Evolutionary conservation across 2,113 vertebrate species (phyloP).

Genomic region (Callorhinus ursinus): DNA sequence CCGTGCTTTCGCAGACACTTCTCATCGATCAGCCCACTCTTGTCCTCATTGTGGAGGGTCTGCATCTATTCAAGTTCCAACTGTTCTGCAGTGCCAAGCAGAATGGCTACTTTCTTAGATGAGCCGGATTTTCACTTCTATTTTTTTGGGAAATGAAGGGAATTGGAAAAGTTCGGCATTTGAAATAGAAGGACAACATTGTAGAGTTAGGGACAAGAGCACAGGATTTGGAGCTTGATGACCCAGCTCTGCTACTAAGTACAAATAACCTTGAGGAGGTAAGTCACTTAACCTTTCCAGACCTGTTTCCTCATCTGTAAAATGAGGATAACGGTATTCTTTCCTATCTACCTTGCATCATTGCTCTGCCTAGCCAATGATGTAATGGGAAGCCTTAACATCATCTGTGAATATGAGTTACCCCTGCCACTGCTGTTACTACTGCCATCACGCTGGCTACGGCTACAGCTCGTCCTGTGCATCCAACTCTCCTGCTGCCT

Average conservation of each 20-base stretch:
- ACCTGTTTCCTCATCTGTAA: conserved; percentile 48
- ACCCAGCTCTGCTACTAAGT: conserved; percentile 41
- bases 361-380: background rate
- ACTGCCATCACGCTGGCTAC: rapidly evolving
- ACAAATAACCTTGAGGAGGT: conserved; percentile 35
- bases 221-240: conserved; percentile 8
- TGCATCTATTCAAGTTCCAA: background rate
- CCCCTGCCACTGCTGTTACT: background rate
- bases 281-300: background rate
- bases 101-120: background rate
- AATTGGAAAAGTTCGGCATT: background rate
- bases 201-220: background rate
- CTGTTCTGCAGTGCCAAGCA: background rate
- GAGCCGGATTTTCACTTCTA: background rate
- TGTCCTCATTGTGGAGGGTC: background rate
- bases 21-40: background rate
- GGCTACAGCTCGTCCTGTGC: background rate
- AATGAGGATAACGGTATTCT: conserved; percentile 35
- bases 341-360: background rate
- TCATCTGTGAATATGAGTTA: background rate
- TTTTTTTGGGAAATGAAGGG: conserved; percentile 4
- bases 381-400: background rate
- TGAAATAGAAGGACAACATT: background rate
- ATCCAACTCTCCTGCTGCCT: background rate
- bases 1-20: background rate